Percentiles rank a stretch among this genome's conserved stretches.
These are phyloP conservation scores for Ceraclea dissimilis DNA, from an alignment of 2,888 invertebrate genomes.

Conservation along the genomic window DNA sequence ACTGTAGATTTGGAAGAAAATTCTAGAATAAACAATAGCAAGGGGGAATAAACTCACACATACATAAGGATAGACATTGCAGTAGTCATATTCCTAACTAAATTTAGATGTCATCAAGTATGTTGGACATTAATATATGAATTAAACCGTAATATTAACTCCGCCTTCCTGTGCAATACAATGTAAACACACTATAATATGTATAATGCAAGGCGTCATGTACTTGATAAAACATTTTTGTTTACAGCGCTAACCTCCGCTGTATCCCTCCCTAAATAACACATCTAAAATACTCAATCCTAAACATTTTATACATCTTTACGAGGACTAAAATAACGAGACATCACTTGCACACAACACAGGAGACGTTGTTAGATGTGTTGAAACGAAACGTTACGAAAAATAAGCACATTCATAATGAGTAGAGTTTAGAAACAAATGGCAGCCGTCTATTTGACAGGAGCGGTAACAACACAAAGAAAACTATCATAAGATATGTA, in stretches of 20 bases:
- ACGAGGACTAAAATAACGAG: background rate
- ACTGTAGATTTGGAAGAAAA: too few species aligned
- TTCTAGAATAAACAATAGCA: too few species aligned
- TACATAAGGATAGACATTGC: too few species aligned
- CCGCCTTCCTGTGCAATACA: background rate
- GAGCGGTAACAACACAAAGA: slow-evolving; percentile 49
- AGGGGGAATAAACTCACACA: too few species aligned
- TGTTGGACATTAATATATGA: background rate
- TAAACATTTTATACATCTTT: background rate
- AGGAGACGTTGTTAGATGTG: slow-evolving; percentile 3
- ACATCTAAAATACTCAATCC: background rate
- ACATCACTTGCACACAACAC: too few species aligned
- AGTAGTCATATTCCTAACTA: background rate
- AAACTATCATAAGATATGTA: slow-evolving; percentile 28
- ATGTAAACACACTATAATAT: slow-evolving; percentile 10
- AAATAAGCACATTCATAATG: slow-evolving; percentile 13
- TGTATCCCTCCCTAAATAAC: slow-evolving; percentile 15
- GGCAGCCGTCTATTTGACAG: slow-evolving; percentile 47
- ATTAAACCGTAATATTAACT: background rate
- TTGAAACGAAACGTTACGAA: background rate
- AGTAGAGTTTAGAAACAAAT: slow-evolving; percentile 43
- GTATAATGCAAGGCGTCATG: slow-evolving; percentile 12
- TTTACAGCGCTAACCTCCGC: slow-evolving; percentile 23
- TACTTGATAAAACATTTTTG: slow-evolving; percentile 19
- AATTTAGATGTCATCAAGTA: background rate